Conservation (phyloP, 1,140 invertebrate genomes). For the Odontomachus brunneus region DNA sequence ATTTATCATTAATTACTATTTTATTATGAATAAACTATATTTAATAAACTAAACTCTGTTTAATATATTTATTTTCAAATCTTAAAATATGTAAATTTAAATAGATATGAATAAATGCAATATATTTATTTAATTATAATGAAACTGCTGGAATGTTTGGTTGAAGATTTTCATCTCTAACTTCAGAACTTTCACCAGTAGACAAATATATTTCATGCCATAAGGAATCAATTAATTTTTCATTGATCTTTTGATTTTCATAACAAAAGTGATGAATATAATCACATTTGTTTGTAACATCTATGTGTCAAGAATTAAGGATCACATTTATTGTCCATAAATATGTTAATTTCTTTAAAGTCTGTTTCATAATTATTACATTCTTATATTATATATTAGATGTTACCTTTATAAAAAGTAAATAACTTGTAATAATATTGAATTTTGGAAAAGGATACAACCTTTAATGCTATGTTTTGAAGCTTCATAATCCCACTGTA, state of each 20-base stretch:
- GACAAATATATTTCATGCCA: constrained; percentile 64
- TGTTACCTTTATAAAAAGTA: too few species aligned
- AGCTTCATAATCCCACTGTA: constrained; percentile 61
- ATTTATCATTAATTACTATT: neutral
- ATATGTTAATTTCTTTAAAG: neutral
- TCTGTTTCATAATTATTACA: neutral
- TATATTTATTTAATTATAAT: constrained; percentile 11
- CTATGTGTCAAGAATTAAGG: constrained; percentile 52
- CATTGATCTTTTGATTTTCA: constrained; percentile 17
- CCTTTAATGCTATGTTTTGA: constrained; percentile 39
- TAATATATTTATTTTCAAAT: neutral
- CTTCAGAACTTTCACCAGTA: neutral
- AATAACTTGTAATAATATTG: neutral
- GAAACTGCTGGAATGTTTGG: neutral
- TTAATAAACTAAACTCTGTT: neutral
- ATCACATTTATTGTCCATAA: neutral
- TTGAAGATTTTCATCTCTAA: neutral
- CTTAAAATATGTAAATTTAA: neutral
- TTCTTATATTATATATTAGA: neutral
- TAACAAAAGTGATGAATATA: constrained; percentile 63
- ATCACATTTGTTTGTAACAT: constrained; percentile 29
- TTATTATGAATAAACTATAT: neutral
- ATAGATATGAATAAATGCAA: neutral
- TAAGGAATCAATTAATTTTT: constrained; percentile 35
- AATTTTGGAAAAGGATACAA: constrained; percentile 64